These are phyloP conservation scores for Atta texana DNA, from an alignment of 1,140 invertebrate species.

Conservation along the genomic window DNA sequence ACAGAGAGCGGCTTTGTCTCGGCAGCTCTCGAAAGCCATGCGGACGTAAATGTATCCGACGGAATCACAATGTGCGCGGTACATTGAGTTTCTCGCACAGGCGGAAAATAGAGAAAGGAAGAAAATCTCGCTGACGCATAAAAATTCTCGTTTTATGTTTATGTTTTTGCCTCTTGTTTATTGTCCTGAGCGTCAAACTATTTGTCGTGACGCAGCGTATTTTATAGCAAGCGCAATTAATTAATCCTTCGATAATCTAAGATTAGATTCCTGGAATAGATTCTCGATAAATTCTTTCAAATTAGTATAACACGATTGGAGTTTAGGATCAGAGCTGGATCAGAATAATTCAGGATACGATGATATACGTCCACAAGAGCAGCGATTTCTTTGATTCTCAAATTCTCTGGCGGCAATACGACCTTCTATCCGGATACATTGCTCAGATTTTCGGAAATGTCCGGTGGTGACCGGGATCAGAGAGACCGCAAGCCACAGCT, in stretches of 20 bases:
- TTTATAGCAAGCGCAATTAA: conserved; percentile 9
- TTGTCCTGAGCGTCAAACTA: conserved; percentile 25
- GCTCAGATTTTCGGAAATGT: conserved; percentile 53
- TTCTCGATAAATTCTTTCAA: background rate
- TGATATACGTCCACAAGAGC: background rate
- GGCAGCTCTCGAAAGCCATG: conserved; percentile 46
- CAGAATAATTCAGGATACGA: background rate
- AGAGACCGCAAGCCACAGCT: conserved; percentile 68
- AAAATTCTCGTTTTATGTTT: conserved; percentile 42
- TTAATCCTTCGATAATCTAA: background rate
- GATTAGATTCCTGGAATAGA: background rate
- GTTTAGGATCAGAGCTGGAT: background rate
- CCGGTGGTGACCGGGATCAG: conserved; percentile 59
- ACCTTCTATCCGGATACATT: conserved; percentile 41
- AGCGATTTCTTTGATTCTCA: background rate
- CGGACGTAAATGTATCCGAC: conserved; percentile 55
- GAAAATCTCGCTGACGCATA: conserved; percentile 34
- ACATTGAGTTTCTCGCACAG: conserved; percentile 49
- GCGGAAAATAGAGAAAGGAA: conserved; percentile 49
- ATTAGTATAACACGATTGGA: background rate
- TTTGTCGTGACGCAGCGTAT: background rate
- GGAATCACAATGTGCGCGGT: conserved; percentile 51
- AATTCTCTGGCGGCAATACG: conserved; percentile 10
- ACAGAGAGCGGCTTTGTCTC: conserved; percentile 61
- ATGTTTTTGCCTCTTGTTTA: conserved; percentile 49